A percentile compares a stretch with the other conserved stretches of the same genome.
Conservation (phyloP, 1,140 invertebrate genomes). For the Chironomus tepperi region DNA sequence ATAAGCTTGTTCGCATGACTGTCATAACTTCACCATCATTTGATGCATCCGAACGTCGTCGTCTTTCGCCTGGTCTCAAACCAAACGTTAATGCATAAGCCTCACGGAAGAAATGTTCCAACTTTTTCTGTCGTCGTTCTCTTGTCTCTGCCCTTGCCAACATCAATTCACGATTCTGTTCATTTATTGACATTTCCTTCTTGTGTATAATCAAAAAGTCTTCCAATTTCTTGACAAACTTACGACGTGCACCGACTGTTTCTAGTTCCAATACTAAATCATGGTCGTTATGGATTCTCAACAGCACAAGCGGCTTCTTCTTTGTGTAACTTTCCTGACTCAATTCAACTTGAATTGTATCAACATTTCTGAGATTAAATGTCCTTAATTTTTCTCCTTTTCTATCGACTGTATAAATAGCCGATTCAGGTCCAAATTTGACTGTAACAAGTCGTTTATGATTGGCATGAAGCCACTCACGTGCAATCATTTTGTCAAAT, state of each 20-base stretch:
- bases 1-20: constrained; percentile 87
- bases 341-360: constrained; percentile 72
- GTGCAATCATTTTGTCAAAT: constrained; percentile 86
- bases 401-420: constrained; percentile 74
- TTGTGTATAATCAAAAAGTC: constrained; percentile 73
- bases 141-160: constrained; percentile 91
- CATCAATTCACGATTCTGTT: constrained; percentile 69
- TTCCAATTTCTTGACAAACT: constrained; percentile 86
- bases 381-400: constrained; percentile 82
- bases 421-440: constrained; percentile 75
- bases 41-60: constrained; percentile 58
- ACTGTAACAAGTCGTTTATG: constrained; percentile 85
- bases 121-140: constrained; percentile 82
- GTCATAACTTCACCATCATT: constrained; percentile 78
- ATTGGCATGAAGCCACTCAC: constrained; percentile 93
- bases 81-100: constrained; percentile 94
- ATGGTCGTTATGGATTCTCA: constrained; percentile 86
- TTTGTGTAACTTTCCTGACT: constrained; percentile 65
- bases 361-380: constrained; percentile 63
- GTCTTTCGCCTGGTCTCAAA: constrained; percentile 60
- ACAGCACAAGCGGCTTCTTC: constrained; percentile 73
- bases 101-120: constrained; percentile 98
- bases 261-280: constrained; percentile 94
- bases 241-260: constrained; percentile 64
- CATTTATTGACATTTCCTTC: constrained; percentile 49